Conservation (phyloP, 2,888 invertebrate species). For the Adelognathus sp. region DNA sequence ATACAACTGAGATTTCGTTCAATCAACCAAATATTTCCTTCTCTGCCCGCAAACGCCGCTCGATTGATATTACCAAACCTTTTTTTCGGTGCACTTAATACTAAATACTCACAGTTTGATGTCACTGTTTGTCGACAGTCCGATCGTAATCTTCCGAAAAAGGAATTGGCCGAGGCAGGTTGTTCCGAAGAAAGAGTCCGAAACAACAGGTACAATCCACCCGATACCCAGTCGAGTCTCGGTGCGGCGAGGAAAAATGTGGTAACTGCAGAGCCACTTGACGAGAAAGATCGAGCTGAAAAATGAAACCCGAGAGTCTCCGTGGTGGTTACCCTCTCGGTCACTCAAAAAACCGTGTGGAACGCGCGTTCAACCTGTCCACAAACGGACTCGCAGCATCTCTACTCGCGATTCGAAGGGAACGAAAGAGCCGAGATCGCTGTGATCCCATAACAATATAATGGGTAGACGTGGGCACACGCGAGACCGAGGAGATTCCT, state of each 20-base stretch:
- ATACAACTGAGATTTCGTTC: no score
- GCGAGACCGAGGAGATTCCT: conserved; percentile 59
- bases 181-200: not conserved
- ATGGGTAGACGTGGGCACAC: conserved; percentile 25
- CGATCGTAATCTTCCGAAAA: not conserved
- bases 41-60: no score
- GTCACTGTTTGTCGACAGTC: not conserved
- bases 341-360: conserved; percentile 7
- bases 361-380: not conserved
- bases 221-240: not conserved
- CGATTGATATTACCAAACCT: no score
- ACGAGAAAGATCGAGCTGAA: not conserved
- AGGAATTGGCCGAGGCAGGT: not conserved
- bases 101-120: not conserved
- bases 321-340: not conserved
- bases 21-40: no score
- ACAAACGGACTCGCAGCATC: conserved; percentile 3
- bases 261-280: not conserved
- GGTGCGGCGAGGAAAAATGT: not conserved
- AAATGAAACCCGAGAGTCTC: conserved; percentile 12
- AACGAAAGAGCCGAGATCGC: conserved; percentile 17
- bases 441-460: conserved; percentile 1
- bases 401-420: conserved; percentile 9
- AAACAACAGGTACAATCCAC: not conserved
- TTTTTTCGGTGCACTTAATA: no score